Evolutionary conservation across 2,113 vertebrate species (phyloP).

Genomic region (Heterotis niloticus): DNA sequence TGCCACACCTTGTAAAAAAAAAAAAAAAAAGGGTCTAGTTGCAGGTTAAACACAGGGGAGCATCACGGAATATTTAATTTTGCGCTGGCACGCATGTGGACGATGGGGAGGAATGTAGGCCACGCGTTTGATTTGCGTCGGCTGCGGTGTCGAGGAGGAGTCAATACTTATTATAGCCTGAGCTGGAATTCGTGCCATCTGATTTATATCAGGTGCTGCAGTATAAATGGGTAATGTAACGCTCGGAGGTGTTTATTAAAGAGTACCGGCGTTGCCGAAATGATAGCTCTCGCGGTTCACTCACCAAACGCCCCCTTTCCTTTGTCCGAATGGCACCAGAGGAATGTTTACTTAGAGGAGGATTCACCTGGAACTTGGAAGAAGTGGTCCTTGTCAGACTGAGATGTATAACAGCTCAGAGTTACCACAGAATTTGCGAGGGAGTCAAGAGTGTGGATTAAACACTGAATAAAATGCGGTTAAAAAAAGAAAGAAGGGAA

Average conservation of each 20-base stretch:
- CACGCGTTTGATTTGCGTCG: conserved; percentile 58
- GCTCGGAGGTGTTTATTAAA: conserved; percentile 63
- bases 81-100: conserved; percentile 40
- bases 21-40: conserved; percentile 25
- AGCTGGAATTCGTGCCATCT: conserved; percentile 59
- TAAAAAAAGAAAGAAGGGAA: no score
- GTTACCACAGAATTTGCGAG: no score
- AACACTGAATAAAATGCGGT: no score
- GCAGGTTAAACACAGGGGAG: conserved; percentile 29
- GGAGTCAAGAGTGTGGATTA: no score
- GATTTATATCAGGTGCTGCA: conserved; percentile 63
- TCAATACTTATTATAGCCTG: conserved; percentile 61
- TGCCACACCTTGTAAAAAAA: conserved; percentile 9
- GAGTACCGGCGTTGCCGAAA: conserved; percentile 53
- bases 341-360: background rate
- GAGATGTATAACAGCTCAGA: background rate
- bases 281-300: conserved; percentile 50
- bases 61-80: conserved; percentile 48
- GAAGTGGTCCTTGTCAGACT: background rate
- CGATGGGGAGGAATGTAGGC: conserved; percentile 48
- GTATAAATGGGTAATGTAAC: conserved; percentile 55
- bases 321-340: background rate
- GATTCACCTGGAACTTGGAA: background rate
- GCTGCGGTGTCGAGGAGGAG: conserved; percentile 35
- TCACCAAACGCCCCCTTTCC: background rate